phyloP scores from a whole-genome alignment of 2,797 vertebrate genomes.

The Lithobates pipiens region DNA sequence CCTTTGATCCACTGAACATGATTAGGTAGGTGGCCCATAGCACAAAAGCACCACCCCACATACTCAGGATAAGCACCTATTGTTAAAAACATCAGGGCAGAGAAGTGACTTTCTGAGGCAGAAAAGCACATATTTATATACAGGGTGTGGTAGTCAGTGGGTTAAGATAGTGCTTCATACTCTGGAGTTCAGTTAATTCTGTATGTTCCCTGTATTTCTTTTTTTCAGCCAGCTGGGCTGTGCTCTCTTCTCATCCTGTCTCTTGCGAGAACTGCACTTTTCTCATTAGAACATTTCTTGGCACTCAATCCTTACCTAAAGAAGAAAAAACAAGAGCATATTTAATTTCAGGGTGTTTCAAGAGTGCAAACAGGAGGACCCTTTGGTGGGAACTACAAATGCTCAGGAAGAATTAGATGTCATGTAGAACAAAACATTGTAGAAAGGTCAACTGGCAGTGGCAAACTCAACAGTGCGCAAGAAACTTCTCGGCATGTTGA shows the following conservation, averaged over 20 bases:
- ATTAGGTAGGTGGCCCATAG: not conserved
- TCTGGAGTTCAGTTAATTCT: not conserved
- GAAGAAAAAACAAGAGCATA: conserved; percentile 20
- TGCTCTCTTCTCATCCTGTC: not conserved
- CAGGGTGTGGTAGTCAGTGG: not conserved
- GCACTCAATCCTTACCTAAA: not conserved
- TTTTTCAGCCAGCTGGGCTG: not conserved
- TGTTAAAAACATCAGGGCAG: too few species aligned
- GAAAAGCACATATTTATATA: not conserved
- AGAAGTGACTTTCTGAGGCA: too few species aligned
- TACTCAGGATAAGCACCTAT: too few species aligned
- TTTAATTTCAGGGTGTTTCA: conserved; percentile 42
- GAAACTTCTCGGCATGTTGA: not conserved
- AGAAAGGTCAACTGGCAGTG: not conserved
- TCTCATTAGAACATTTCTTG: conserved; percentile 14
- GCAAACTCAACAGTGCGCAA: not conserved
- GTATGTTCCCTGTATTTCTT: not conserved
- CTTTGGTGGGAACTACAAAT: not conserved
- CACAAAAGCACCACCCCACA: not conserved
- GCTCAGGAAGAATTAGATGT: not conserved
- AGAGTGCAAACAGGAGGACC: conserved; percentile 27
- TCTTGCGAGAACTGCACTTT: not conserved
- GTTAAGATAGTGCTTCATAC: not conserved
- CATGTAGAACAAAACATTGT: not conserved
- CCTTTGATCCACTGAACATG: not conserved